These are phyloP conservation scores for Sylvietta virens DNA, from an alignment of 2,113 vertebrate genomes.

Conservation along the genomic window DNA sequence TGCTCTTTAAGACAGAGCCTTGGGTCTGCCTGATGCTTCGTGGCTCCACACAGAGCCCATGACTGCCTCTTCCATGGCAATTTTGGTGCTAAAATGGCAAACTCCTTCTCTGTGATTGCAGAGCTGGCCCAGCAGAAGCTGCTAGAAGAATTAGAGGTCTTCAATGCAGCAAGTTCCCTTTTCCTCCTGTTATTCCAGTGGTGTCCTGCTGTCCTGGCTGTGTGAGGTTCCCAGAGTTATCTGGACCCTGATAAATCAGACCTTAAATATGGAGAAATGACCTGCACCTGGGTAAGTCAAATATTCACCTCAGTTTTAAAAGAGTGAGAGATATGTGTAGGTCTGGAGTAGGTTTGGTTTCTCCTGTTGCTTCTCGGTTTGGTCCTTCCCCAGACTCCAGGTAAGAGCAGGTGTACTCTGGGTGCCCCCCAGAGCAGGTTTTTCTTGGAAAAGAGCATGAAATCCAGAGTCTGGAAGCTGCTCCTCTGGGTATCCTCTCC, in stretches of 20 bases:
- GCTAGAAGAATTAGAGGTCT: background rate
- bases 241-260: background rate
- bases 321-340: rapidly evolving
- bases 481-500: background rate
- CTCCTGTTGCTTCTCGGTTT: background rate
- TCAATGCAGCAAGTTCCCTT: background rate
- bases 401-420: background rate
- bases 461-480: background rate
- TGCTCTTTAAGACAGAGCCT: background rate
- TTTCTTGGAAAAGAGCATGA: rapidly evolving
- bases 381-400: background rate
- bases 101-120: background rate
- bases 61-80: background rate
- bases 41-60: background rate
- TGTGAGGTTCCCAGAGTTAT: background rate
- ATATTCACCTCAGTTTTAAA: background rate
- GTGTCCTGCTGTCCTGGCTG: background rate
- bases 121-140: background rate
- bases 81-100: background rate
- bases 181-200: background rate
- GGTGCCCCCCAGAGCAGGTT: background rate
- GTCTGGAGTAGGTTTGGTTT: background rate
- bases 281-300: background rate
- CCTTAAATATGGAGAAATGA: background rate
- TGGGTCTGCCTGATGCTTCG: background rate